Evolutionary conservation across 2,113 vertebrate genomes (phyloP), one percentile per base, ranked within the genome.

Genomic region (Aptenodytes patagonicus): DNA sequence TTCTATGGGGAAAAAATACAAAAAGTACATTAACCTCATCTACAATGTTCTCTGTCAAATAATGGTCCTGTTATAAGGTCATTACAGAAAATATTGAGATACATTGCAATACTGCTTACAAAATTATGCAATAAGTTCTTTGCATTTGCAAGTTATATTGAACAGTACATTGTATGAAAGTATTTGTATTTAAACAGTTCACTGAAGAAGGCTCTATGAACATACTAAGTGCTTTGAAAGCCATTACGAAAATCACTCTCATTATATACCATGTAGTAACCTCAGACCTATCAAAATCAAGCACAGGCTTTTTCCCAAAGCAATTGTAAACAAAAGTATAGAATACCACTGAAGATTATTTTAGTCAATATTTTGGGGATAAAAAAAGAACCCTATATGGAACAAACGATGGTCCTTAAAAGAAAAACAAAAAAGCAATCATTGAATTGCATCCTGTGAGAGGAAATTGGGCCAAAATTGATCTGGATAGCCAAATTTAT

Each of bases 401-500:
- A 64, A 72, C 76, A 90, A 69, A 89, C 9, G 20, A 83, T 44
- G 38, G 31, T 80, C 66, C 64, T 94, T 94, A 90, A 94, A 90
- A 87, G 54, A 83, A 87, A 94, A 88, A 94, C 46, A 34, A 78
- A 92, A 91, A 88, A 91, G 57, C 57, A 73, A 94, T 95, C 93
- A 95, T 62, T 96, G 70, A 95, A 96, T 97, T 97, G 77, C 84
- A 93, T 93, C 95, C 90, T 97, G 91, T 94, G 95, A 98, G 95
- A 94, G 87, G 91, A 97, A 98, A 98, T 87, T 91, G 83, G 94
- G 91, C 91, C 94, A 95, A 89, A 97, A 98, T 97, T 98, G 98
- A 98, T 98, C 94, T 91, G 83, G 91, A 96, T 97, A 93, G 93
- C 93, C 94, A 97, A 98, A 97, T 98, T 97, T 97, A 96, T 98